phyloP scores from a whole-genome alignment of 1,140 invertebrate species.

The Nixonia krombeini region DNA sequence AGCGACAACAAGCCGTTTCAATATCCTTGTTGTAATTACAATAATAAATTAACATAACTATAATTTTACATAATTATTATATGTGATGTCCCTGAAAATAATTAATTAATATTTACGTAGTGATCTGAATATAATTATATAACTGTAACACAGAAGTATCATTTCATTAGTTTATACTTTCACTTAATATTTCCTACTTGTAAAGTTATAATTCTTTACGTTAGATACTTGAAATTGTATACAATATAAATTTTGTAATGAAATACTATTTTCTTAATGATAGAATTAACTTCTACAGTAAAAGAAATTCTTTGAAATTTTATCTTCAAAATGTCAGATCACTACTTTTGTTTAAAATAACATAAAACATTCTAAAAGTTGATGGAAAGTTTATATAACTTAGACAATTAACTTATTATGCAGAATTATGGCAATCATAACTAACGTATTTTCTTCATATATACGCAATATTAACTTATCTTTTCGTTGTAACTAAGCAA shows the following conservation, averaged over 20 bases:
- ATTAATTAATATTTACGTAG: slow-evolving; percentile 7
- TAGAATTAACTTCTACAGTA: too few relatives aligned
- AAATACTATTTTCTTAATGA: too few relatives aligned
- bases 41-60: not conserved
- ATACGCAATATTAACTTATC: not conserved
- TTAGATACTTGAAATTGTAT: not conserved
- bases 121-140: too few relatives aligned
- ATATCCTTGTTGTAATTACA: not conserved
- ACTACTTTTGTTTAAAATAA: too few relatives aligned
- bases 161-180: not conserved
- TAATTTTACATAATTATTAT: not conserved
- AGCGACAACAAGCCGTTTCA: too few relatives aligned
- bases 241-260: not conserved
- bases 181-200: not conserved
- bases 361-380: too few relatives aligned
- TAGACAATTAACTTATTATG: not conserved
- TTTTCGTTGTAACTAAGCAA: not conserved
- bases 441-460: too few relatives aligned
- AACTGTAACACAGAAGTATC: too few relatives aligned
- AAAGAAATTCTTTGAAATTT: too few relatives aligned
- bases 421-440: too few relatives aligned
- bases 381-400: not conserved
- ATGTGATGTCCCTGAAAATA: slow-evolving; percentile 23
- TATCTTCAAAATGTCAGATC: too few relatives aligned
- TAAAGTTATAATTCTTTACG: not conserved